Evolutionary conservation across 1,140 invertebrate species (phyloP).

Genomic region (Drosophila tropicalis): DNA sequence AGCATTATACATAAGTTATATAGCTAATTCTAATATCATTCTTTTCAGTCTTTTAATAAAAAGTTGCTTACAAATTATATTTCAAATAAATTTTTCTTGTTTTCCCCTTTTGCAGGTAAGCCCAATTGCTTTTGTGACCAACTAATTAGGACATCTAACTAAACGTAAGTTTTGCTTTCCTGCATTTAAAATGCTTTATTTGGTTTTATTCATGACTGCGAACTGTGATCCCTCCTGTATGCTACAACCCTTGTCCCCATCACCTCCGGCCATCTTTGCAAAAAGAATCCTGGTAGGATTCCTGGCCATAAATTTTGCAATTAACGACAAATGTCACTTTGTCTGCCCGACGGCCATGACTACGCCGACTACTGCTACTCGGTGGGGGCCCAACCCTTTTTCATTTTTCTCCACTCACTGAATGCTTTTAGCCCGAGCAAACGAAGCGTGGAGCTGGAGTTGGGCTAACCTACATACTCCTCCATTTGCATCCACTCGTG

Average conservation of each 20-base stretch:
- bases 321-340: conserved; percentile 82
- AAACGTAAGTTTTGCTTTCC: conserved; percentile 58
- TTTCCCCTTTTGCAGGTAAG: conserved; percentile 58
- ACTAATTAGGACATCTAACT: conserved; percentile 70
- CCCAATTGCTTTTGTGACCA: conserved; percentile 42
- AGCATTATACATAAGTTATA: too few species aligned
- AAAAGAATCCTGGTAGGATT: conserved; percentile 47
- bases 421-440: conserved; percentile 68
- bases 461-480: not conserved
- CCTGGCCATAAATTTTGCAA: conserved; percentile 78
- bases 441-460: conserved; percentile 48
- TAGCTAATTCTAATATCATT: too few species aligned
- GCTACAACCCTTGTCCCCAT: not conserved
- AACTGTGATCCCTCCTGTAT: not conserved
- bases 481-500: conserved; percentile 8
- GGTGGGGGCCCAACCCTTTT: conserved; percentile 10
- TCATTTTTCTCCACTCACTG: conserved; percentile 26
- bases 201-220: conserved; percentile 10
- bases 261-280: conserved; percentile 7
- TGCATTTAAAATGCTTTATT: conserved; percentile 38
- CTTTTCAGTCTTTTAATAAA: not conserved
- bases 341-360: conserved; percentile 56
- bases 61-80: conserved; percentile 13
- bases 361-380: conserved; percentile 29
- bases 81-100: conserved; percentile 29